A percentile compares a stretch with the other conserved stretches of the same genome.
phyloP scores from a whole-genome alignment of 1,140 invertebrate genomes.

The Drosophila busckii region DNA sequence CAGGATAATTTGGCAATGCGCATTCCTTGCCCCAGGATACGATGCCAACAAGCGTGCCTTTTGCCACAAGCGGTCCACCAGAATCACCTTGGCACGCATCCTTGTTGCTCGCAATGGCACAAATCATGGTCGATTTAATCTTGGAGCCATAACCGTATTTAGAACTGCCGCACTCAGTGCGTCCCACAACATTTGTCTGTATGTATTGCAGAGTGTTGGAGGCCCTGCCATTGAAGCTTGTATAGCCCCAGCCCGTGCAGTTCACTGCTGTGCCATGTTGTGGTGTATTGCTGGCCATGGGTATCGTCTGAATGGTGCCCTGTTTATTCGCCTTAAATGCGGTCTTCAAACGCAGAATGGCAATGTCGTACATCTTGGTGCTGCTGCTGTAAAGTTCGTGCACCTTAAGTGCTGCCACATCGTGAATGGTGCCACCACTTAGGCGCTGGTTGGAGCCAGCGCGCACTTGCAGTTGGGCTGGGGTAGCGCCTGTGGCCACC shows the following conservation, averaged over 20 bases:
- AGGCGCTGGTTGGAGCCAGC: constrained; percentile 35
- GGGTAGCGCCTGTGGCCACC: constrained; percentile 1
- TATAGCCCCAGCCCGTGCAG: constrained; percentile 79
- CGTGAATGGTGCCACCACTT: constrained; percentile 37
- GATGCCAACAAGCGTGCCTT: constrained; percentile 48
- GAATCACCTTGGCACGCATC: constrained; percentile 70
- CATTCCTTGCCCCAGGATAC: constrained; percentile 53
- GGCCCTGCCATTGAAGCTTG: constrained; percentile 5
- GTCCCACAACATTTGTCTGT: constrained; percentile 46
- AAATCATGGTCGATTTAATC: constrained; percentile 52
- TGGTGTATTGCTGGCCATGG: constrained; percentile 48
- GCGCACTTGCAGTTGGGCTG: constrained; percentile 26
- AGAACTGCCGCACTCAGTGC: constrained; percentile 31
- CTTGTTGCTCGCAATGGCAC: constrained; percentile 42
- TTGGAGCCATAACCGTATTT: constrained; percentile 47
- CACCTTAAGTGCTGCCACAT: constrained; percentile 28
- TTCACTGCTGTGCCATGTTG: constrained; percentile 33
- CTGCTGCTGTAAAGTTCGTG: constrained; percentile 38
- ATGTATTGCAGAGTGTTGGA: constrained; percentile 40
- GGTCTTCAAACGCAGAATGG: constrained; percentile 75
- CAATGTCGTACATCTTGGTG: constrained; percentile 79
- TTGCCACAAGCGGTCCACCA: constrained; percentile 60
- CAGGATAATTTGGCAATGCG: constrained; percentile 37
- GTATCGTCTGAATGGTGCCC: constrained; percentile 77
- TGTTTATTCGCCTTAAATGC: constrained; percentile 52